Conservation (phyloP, 2,113 vertebrate genomes). For the Caranx melampygus region DNA sequence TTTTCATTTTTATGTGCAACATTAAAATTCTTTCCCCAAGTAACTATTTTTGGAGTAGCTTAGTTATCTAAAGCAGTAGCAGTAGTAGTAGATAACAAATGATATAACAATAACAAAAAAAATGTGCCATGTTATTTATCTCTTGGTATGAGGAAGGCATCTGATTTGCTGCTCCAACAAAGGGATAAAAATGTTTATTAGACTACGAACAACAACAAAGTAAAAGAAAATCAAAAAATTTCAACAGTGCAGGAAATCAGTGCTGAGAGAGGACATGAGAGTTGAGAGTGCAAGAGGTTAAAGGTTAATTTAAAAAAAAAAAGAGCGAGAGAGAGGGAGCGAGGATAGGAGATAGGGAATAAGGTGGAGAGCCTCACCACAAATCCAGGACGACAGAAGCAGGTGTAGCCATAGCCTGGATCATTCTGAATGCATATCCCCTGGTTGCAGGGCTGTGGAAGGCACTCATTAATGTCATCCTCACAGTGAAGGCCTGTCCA, state of each 20-base stretch:
- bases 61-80: neutral
- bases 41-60: neutral
- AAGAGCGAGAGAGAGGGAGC: slow-evolving; percentile 1
- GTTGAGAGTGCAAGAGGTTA: slow-evolving; percentile 27
- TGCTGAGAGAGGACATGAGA: slow-evolving; percentile 9
- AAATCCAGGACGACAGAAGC: slow-evolving; percentile 92
- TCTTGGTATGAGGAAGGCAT: neutral
- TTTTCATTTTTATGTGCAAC: neutral
- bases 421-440: slow-evolving; percentile 90
- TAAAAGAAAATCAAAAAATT: neutral
- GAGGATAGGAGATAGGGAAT: slow-evolving; percentile 34
- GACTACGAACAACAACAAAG: neutral
- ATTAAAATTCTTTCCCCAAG: neutral
- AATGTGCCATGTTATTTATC: neutral
- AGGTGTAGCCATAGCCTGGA: slow-evolving; percentile 88
- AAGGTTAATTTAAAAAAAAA: slow-evolving; percentile 28
- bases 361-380: slow-evolving; percentile 85
- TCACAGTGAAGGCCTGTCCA: slow-evolving; percentile 92
- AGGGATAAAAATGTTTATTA: neutral
- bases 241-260: neutral
- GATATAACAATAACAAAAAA: neutral
- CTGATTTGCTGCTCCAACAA: neutral
- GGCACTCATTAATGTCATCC: slow-evolving; percentile 91
- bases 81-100: neutral
- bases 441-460: slow-evolving; percentile 88